Base-by-base conservation (phyloP, 2,797 vertebrate genomes). In the Alcedo quadribrachys region DNA sequence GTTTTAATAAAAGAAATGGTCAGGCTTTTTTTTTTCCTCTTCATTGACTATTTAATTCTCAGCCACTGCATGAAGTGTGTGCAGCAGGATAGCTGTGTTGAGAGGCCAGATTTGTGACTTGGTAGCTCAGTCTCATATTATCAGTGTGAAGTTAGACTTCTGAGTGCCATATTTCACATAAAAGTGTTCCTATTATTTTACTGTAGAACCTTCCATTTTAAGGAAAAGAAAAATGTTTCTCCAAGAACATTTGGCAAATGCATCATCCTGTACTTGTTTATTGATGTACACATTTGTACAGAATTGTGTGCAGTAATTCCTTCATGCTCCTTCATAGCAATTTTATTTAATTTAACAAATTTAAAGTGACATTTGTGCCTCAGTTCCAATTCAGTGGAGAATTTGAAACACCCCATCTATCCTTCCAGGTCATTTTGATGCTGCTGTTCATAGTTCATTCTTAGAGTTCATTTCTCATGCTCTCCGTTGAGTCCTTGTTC, bases 71-170 rank as follows among this genome's bases (percentile, higher is more conserved):
- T 63, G 48, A 58, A 67, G 33, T 13, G 6, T 33, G 37, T n/a
- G 24, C 0, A 1, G 10, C 2, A 2, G 65, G 10, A 19, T 28
- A 61, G 28, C 8, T 32, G 18, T 37, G 30, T 48, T 1, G 3
- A 33, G 32, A 71, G 30, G 13, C 28, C 50, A 48, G 30, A 48
- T 67, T 57, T 62, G 24, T 67, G 40, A 62, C 30, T 57, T 66
- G 9, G 4, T 83, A 22, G 37, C 82, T 69, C 25, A 48, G 2
- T 76, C 25, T 48, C 53, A 16, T 0, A 17, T 13, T 48, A 37
- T 50, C 21, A 58, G 45, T 16, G 12, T 13, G 25, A 63, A 80
- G 30, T n/a, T 73, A 87, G 74, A 62, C 16, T 28, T 60, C 50
- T 6, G 11, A 55, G 28, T 35, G 33, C 19, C 5, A 4, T 43